Evolutionary conservation across 2,113 vertebrate species (phyloP).

Genomic region (Lagopus muta): DNA sequence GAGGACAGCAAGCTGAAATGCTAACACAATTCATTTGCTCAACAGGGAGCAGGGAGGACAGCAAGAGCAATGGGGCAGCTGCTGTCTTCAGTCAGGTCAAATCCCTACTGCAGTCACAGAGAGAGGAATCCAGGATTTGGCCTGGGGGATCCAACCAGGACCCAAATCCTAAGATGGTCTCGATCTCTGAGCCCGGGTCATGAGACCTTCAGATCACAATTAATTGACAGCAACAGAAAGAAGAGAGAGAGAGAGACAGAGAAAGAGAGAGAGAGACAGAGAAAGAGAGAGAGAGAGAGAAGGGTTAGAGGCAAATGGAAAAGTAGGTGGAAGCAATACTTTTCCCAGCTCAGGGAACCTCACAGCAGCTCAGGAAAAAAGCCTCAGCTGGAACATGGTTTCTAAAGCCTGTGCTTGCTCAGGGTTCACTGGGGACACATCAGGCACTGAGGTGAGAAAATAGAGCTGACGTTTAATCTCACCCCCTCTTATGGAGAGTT

Average conservation of each 20-base stretch:
- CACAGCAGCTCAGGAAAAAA: slow-evolving; percentile 37
- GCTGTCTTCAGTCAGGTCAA: background rate
- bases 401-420: slow-evolving; percentile 44
- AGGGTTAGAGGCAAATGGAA: background rate
- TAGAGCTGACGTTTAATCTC: slow-evolving; percentile 61
- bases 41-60: background rate
- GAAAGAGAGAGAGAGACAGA: background rate
- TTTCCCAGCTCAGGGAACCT: background rate
- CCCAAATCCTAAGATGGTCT: background rate
- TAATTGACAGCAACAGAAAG: background rate
- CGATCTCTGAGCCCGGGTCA: background rate
- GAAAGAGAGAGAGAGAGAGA: background rate
- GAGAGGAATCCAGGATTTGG: background rate
- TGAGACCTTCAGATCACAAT: background rate
- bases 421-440: slow-evolving; percentile 54
- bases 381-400: slow-evolving; percentile 10
- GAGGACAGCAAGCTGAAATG: background rate
- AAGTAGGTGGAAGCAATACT: background rate
- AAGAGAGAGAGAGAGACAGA: background rate
- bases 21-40: background rate
- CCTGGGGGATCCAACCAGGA: background rate
- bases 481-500: slow-evolving; percentile 22
- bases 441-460: slow-evolving; percentile 62
- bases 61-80: background rate
- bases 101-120: background rate